These are phyloP conservation scores for Nephila pilipes DNA, from an alignment of 1,140 invertebrate genomes.

Conservation along the genomic window DNA sequence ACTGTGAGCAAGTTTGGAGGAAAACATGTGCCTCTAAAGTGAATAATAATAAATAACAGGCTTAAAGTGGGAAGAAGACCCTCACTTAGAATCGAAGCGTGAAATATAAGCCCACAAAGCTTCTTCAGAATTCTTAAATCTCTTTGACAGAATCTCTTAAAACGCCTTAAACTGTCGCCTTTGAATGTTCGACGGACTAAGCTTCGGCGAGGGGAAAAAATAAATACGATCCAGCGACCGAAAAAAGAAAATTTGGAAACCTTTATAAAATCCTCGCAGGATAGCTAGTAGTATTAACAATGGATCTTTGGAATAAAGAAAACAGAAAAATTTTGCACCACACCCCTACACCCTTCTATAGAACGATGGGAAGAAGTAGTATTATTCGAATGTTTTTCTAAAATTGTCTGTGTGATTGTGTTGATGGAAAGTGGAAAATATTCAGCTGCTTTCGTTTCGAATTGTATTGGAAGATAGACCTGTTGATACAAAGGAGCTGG, in stretches of 20 bases:
- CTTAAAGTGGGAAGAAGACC: constrained; percentile 34
- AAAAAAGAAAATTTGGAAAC: neutral
- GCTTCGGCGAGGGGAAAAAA: constrained; percentile 18
- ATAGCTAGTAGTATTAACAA: neutral
- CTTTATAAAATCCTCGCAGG: neutral
- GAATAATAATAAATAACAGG: constrained; percentile 40
- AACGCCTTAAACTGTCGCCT: constrained; percentile 48
- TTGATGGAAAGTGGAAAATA: constrained; percentile 3
- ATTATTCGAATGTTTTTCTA: constrained; percentile 22
- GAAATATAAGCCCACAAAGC: constrained; percentile 51
- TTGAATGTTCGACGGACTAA: constrained; percentile 1
- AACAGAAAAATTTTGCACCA: neutral
- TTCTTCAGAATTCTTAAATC: constrained; percentile 24
- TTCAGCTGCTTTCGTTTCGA: neutral
- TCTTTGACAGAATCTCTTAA: constrained; percentile 58
- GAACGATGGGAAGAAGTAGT: neutral
- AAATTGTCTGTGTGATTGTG: neutral
- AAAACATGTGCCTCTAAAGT: neutral
- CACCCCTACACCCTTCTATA: neutral
- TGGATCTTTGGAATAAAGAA: neutral
- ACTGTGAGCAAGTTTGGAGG: neutral
- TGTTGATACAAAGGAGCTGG: neutral
- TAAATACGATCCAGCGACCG: constrained; percentile 8
- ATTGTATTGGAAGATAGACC: neutral
- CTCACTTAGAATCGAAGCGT: constrained; percentile 36